A percentile compares a stretch with the other conserved stretches of the same genome.
phyloP scores from a whole-genome alignment of 1,140 invertebrate species.

The Pseudomyrmex dendroicus region DNA sequence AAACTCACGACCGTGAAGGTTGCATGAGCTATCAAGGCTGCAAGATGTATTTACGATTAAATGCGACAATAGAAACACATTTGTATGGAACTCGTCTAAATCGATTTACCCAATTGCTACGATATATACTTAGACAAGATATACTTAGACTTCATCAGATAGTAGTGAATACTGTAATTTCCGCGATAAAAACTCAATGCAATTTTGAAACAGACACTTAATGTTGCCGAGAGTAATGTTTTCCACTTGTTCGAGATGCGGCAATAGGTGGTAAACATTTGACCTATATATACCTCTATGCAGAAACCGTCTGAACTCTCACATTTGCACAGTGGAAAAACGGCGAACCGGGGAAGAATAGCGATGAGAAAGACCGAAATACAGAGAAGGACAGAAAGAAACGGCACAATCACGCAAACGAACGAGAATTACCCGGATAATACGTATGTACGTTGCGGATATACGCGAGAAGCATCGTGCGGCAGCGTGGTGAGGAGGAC shows the following conservation, averaged over 20 bases:
- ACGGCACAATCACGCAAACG: slow-evolving; percentile 60
- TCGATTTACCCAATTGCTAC: slow-evolving; percentile 40
- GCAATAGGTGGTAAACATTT: too few relatives aligned
- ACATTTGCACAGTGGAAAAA: not conserved
- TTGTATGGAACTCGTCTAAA: slow-evolving; percentile 31
- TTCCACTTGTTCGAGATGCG: too few relatives aligned
- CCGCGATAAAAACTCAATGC: too few relatives aligned
- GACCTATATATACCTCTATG: too few relatives aligned
- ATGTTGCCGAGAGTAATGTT: too few relatives aligned
- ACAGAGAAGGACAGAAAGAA: slow-evolving; percentile 31
- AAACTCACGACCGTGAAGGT: not conserved
- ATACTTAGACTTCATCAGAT: slow-evolving; percentile 22
- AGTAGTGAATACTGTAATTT: too few relatives aligned
- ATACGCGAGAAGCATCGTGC: slow-evolving; percentile 51
- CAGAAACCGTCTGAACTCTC: too few relatives aligned
- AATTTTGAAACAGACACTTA: too few relatives aligned
- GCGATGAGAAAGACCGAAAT: not conserved
- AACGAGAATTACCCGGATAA: slow-evolving; percentile 64
- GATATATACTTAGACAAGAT: slow-evolving; percentile 15
- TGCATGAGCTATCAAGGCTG: not conserved
- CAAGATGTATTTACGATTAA: not conserved
- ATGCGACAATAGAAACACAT: not conserved
- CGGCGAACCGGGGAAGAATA: not conserved
- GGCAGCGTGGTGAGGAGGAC: not conserved
- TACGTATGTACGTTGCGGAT: slow-evolving; percentile 54